A percentile compares a stretch with the other conserved stretches of the same genome.
These are phyloP conservation scores for Aplodontia rufa DNA, from an alignment of 2,113 vertebrate species.

Conservation along the genomic window DNA sequence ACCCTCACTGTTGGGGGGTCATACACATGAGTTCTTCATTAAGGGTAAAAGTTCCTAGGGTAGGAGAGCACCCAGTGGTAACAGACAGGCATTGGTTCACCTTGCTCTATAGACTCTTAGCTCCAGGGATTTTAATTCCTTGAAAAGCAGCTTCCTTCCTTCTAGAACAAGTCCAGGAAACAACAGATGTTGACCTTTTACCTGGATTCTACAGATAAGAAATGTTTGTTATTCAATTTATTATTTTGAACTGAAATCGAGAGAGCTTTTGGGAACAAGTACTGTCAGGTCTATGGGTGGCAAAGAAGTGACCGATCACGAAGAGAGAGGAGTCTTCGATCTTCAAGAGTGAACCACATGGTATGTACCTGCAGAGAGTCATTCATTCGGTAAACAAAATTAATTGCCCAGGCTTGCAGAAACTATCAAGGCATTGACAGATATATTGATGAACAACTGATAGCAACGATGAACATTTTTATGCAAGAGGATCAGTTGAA, in stretches of 20 bases:
- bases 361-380: not conserved
- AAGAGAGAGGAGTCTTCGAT: not conserved
- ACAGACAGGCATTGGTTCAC: not conserved
- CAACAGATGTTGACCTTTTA: not conserved
- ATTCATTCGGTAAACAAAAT: not conserved
- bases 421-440: not conserved
- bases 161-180: not conserved
- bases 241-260: constrained; percentile 5
- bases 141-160: not conserved
- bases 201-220: not conserved
- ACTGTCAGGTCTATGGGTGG: not conserved
- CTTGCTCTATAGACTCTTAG: not conserved
- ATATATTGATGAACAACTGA: not conserved
- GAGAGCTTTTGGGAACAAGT: not conserved
- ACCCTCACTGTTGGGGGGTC: not conserved
- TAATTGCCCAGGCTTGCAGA: not conserved
- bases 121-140: not conserved
- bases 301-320: not conserved
- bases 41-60: not conserved
- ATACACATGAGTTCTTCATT: not conserved
- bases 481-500: not conserved
- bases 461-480: not conserved
- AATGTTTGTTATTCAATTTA: not conserved
- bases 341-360: not conserved
- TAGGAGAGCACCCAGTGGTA: not conserved